These are phyloP conservation scores for Acleris sparsana DNA, from an alignment of 2,888 invertebrate genomes.

Conservation along the genomic window DNA sequence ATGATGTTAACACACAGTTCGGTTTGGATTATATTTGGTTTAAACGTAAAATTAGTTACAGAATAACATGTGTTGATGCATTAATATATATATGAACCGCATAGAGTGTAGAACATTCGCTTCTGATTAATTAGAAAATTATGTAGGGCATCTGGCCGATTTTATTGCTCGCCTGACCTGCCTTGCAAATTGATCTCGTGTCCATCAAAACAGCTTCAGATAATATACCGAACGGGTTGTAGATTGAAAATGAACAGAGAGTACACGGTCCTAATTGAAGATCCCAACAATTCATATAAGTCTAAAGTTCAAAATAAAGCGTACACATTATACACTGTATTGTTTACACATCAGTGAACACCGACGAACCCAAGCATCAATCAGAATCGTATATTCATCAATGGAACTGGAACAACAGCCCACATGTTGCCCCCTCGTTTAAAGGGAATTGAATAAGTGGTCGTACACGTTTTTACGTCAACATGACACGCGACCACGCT, in stretches of 20 bases:
- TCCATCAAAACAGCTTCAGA: constrained; percentile 32
- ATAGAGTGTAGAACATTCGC: constrained; percentile 45
- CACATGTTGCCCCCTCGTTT: constrained; percentile 39
- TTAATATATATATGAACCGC: constrained; percentile 21
- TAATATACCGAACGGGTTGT: constrained; percentile 8
- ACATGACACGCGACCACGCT: constrained; percentile 38
- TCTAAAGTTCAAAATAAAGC: constrained; percentile 10
- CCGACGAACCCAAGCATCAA: constrained; percentile 19
- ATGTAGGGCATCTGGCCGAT: constrained; percentile 54
- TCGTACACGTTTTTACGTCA: constrained; percentile 35
- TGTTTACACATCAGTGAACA: constrained; percentile 26
- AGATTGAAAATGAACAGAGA: constrained; percentile 23
- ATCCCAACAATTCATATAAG: background rate
- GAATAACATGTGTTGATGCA: background rate
- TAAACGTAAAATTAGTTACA: background rate
- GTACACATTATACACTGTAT: constrained; percentile 14
- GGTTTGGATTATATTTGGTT: background rate
- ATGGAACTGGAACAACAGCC: constrained; percentile 28
- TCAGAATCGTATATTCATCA: constrained; percentile 35
- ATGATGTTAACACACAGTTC: constrained; percentile 4
- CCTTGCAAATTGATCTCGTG: constrained; percentile 48
- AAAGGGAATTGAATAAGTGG: constrained; percentile 41
- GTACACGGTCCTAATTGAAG: background rate
- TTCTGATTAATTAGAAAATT: constrained; percentile 56
- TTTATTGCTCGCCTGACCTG: constrained; percentile 47